These are phyloP conservation scores for Sesia apiformis DNA, from an alignment of 2,888 invertebrate genomes.

Conservation along the genomic window DNA sequence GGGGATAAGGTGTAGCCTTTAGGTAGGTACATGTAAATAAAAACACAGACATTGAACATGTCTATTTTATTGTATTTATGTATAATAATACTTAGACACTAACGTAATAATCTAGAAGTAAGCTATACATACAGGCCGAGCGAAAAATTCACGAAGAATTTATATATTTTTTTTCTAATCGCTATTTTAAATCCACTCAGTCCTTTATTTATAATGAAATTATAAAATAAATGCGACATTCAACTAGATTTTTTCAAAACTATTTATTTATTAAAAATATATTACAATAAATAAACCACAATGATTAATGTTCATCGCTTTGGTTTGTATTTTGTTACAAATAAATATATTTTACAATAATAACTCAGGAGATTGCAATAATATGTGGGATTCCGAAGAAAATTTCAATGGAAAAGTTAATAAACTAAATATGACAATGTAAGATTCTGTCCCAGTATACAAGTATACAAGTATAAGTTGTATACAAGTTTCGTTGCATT, in stretches of 20 bases:
- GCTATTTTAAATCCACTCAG: constrained; percentile 33
- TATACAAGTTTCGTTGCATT: too few species aligned
- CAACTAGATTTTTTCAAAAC: too few species aligned
- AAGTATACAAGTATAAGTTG: too few species aligned
- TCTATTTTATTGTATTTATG: constrained; percentile 67
- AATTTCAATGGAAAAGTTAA: too few species aligned
- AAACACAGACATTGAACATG: constrained; percentile 54
- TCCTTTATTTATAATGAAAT: constrained; percentile 28
- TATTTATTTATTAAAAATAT: too few species aligned
- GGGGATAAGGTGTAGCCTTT: too few species aligned
- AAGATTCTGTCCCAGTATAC: too few species aligned
- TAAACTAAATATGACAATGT: too few species aligned
- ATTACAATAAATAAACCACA: too few species aligned
- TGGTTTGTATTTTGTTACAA: neutral
- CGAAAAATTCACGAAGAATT: constrained; percentile 13
- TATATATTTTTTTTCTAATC: constrained; percentile 18
- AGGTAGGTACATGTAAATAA: constrained; percentile 19
- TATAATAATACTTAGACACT: constrained; percentile 57
- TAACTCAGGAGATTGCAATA: too few species aligned
- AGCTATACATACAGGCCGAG: constrained; percentile 37
- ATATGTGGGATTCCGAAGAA: too few species aligned
- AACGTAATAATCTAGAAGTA: constrained; percentile 32
- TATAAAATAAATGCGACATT: constrained; percentile 1
- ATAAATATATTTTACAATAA: neutral
- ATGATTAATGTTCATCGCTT: neutral